Base-by-base conservation (phyloP, 2,888 invertebrate genomes). In the Physocephala rufipes region DNA sequence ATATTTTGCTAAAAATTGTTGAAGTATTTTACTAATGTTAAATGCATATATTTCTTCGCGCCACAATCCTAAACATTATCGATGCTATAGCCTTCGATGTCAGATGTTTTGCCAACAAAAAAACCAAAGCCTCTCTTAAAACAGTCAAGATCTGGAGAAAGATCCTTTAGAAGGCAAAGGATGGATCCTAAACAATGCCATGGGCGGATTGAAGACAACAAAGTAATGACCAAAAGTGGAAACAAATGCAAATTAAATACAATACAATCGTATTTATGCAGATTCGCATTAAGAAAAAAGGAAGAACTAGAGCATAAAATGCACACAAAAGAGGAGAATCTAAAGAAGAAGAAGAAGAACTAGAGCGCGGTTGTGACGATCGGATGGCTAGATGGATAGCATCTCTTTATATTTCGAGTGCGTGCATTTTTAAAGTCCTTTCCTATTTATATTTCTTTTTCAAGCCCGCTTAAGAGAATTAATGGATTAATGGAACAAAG, bases 31-130 rank as follows among this genome's bases (percentile, higher is more conserved):
- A n/a, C n/a, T n/a, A n/a, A n/a, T n/a, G n/a, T n/a, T n/a, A n/a
- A n/a, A n/a, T n/a, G n/a, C n/a, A n/a, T n/a, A n/a, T n/a, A n/a
- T n/a, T n/a, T n/a, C n/a, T n/a, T n/a, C n/a, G n/a, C n/a, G n/a
- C n/a, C n/a, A n/a, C n/a, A n/a, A n/a, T n/a, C n/a, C n/a, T n/a
- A n/a, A n/a, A n/a, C n/a, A n/a, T n/a, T n/a, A n/a, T n/a, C n/a
- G n/a, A n/a, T 36, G 36, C 5, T 9, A 36, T 36, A 9, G 36
- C 36, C 36, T 9, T 36, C 36, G 5, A 36, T 36, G 36, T 36
- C 73, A 76, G 74, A 81, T 81, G 79, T 82, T 79, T 79, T 80
- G 80, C 78, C 79, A 83, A 81, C 78, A 82, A 72, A 74, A n/a
- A 70, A 70, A 30, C 68, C 71, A 69, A 74, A 79, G 9, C 76